Evolutionary conservation across 2,797 vertebrate species (phyloP).

Genomic region (Leptodactylus fallax): DNA sequence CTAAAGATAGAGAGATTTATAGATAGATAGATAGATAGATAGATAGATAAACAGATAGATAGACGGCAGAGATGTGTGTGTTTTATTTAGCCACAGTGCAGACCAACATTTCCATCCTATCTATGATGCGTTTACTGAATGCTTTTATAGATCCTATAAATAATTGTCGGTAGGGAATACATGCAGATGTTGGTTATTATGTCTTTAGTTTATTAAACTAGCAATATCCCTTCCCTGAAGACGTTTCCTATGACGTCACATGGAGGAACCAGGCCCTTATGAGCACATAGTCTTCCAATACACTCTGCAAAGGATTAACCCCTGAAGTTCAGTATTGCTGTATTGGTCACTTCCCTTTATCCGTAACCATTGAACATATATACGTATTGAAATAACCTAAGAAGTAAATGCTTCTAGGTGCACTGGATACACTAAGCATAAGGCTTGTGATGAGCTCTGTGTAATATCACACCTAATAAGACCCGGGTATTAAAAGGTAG

Average conservation of each 20-base stretch:
- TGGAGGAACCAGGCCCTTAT: background rate
- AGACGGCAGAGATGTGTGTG: background rate
- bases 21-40: background rate
- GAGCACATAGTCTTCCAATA: background rate
- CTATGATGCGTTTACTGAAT: no score
- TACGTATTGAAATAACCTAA: no score
- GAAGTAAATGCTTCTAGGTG: background rate
- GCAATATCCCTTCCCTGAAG: background rate
- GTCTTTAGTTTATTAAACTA: background rate
- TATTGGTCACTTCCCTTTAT: background rate
- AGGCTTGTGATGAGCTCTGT: background rate
- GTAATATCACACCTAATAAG: background rate
- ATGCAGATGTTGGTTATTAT: background rate
- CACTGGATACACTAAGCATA: background rate
- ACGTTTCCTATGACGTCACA: slow-evolving; percentile 14
- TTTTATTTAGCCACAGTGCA: background rate
- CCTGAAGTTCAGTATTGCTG: background rate
- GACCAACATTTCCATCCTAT: background rate
- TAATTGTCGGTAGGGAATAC: background rate
- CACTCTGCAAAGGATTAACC: background rate
- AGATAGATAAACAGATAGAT: background rate
- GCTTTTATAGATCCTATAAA: background rate
- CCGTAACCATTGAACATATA: background rate
- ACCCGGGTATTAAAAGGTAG: background rate
- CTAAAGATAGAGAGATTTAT: background rate